These are phyloP conservation scores for Helleia helle DNA, from an alignment of 2,888 invertebrate genomes.

Conservation along the genomic window DNA sequence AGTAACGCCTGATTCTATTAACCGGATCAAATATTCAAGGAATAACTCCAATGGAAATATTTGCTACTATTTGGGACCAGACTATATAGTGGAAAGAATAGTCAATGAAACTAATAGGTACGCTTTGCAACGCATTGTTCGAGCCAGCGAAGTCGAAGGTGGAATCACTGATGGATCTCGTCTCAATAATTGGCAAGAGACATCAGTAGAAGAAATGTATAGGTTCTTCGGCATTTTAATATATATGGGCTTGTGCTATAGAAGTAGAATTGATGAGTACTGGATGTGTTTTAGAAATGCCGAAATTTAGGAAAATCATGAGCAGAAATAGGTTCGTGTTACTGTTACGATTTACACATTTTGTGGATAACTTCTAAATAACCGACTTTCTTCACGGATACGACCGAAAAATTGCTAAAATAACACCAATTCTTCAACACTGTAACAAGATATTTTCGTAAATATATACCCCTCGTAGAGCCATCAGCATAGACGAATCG, in stretches of 20 bases:
- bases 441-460: too few species aligned
- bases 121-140: conserved; percentile 2
- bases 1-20: too few species aligned
- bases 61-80: neutral
- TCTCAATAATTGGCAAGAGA: too few species aligned
- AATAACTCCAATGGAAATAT: neutral
- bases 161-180: too few species aligned
- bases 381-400: too few species aligned
- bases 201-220: neutral
- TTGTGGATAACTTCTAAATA: too few species aligned
- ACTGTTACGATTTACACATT: too few species aligned
- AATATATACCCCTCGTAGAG: too few species aligned
- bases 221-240: conserved; percentile 4
- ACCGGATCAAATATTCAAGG: neutral
- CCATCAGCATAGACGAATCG: too few species aligned
- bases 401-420: too few species aligned
- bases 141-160: neutral
- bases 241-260: conserved; percentile 16
- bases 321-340: conserved; percentile 15
- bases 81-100: neutral
- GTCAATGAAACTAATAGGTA: neutral
- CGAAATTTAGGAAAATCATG: conserved; percentile 20
- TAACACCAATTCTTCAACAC: too few species aligned
- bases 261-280: conserved; percentile 18
- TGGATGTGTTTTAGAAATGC: conserved; percentile 21